A percentile compares a stretch with the other conserved stretches of the same genome.
These are phyloP conservation scores for Asarcornis scutulata DNA, from an alignment of 2,113 vertebrate species.

Conservation along the genomic window DNA sequence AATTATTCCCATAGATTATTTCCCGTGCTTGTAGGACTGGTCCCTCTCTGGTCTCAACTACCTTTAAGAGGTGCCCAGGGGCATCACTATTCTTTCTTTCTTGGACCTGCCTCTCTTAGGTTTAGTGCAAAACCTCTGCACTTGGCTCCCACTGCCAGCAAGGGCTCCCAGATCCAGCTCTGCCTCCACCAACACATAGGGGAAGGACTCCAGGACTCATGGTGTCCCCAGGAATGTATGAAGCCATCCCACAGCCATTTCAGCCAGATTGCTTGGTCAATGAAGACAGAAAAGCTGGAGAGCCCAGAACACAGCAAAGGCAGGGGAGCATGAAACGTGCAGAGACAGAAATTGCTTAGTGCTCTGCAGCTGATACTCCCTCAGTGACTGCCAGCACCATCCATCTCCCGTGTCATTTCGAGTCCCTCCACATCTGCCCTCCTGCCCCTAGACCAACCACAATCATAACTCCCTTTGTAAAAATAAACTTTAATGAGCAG, in stretches of 20 bases:
- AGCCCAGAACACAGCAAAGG: neutral
- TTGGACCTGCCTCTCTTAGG: neutral
- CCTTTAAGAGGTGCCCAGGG: neutral
- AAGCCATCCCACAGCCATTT: neutral
- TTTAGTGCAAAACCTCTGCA: neutral
- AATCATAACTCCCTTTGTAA: neutral
- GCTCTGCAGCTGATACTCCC: neutral
- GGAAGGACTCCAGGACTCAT: fast-evolving
- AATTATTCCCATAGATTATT: neutral
- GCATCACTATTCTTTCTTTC: neutral
- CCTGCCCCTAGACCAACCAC: neutral
- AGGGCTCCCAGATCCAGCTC: neutral
- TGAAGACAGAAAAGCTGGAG: neutral
- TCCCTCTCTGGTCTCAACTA: neutral
- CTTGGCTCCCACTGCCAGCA: neutral
- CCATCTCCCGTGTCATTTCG: neutral
- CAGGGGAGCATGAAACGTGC: neutral
- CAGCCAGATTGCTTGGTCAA: neutral
- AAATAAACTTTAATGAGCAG: neutral
- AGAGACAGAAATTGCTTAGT: neutral
- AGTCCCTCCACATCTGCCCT: neutral
- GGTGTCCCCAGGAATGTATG: neutral
- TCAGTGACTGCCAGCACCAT: neutral
- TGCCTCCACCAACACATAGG: neutral
- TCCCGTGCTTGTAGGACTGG: neutral